Evolutionary conservation across 2,888 invertebrate species (phyloP), one percentile per base, ranked within the genome.

Genomic region (Agrypnus murinus): DNA sequence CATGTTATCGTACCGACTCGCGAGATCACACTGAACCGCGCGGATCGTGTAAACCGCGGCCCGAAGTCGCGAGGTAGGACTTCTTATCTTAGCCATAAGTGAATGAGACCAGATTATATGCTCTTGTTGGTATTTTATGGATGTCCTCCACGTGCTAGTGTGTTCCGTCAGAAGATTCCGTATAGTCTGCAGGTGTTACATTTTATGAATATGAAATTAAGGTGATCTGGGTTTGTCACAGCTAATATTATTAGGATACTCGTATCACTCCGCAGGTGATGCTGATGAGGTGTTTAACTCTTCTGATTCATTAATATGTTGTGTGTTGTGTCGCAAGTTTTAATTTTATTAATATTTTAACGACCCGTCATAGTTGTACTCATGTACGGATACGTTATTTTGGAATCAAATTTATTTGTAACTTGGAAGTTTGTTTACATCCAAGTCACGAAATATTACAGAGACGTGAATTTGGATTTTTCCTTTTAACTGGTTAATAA

Each of bases 21-120:
- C 71, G 68, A 71, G 68, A 71, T 68, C 68, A 57, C 59, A 71
- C 71, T 71, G 71, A 71, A 65, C 67, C 64, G 71, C 63, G 69
- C 68, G 57, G 71, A 66, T 68, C 67, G 63, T 64, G 38, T 48
- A 60, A 68, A 71, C 64, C 68, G 68, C 71, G 68, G 65, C 62
- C 40, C 25, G 40, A 55, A 71, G 64, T 71, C 68, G 71, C 71
- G 71, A 71, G 71, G 71, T 65, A 71, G 66, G 65, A 67, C 53
- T 71, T 71, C 67, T 68, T 71, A 68, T 64, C 64, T 25, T 68
- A 53, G 59, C 60, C 65, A 40, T 63, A 70, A 64, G 60, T 71
- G 71, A 71, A 71, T 71, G 71, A 64, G 71, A 68, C 67, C 64
- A 63, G 64, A 68, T 48, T 50, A 45, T 66, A 59, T 38, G 67